Evolutionary conservation across 92 coral and sea anemone genomes (phyloP), one percentile per base, ranked within the genome.

Genomic region (Meandrina meandrites): DNA sequence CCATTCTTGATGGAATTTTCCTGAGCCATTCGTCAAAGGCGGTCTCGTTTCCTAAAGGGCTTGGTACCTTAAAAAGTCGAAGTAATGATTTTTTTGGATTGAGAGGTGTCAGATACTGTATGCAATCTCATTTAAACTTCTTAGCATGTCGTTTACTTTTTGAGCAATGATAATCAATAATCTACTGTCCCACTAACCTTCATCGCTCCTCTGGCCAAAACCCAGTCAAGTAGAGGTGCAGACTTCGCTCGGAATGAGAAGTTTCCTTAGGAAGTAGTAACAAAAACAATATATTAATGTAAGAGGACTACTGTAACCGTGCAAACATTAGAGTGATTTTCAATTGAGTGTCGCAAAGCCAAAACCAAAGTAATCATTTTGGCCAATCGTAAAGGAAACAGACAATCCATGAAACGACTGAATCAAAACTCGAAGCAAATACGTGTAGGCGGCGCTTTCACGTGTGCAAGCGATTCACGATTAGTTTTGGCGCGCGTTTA

Each of bases 21-120:
- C 90, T 81, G n/a, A 78, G 89, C 98, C 98, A 95, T 89, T 95
- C 98, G 18, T 93, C 96, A 85, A 89, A 95, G 50, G 91, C 92
- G 22, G 93, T 81, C 77, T 81, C 94, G 85, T 95, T 89, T 31
- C 91, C 93, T 64, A 81, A 72, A 19, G 98, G 98, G 82, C 98
- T 93, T 42, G 81, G 94, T 30, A 95, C 93, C 98, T 95, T 79
- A 45, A 54, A 86, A 74, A 81, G 42, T 69, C 2, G 14, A 45
- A 8, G 19, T 9, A 4, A 31, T 24, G 18, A 47, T 24, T 42
- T 8, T 16, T 76, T 22, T n/a, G n/a, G 30, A 24, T 10, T 27
- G 70, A 64, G 30, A n/a, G 28, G 17, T 72, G 11, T 17, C 27
- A 4, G 24, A 34, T 71, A 18, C 34, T 31, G 42, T 22, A 12